Base-by-base conservation (phyloP, 1,140 invertebrate species). In the Drosophila simulans region DNA sequence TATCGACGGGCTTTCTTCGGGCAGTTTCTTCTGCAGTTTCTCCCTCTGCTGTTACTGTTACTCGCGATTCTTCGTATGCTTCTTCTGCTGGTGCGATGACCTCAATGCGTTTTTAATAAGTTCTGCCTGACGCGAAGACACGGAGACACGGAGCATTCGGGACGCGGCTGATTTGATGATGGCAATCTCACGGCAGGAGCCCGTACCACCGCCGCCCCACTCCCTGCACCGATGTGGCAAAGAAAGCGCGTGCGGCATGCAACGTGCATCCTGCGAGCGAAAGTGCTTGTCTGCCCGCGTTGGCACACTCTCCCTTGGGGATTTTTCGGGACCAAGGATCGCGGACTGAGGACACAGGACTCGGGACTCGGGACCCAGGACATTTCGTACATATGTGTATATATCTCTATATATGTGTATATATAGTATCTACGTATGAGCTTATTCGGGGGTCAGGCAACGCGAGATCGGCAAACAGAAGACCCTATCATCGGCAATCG, bases 61-160 rank as follows among this genome's bases (percentile, higher is more conserved):
- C 22, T 59, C 12, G 20, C 40, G 64, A 17, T 42, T 34, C 49
- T 68, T 48, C 35, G 5, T 27, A 27, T 37, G 35, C 31, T 31
- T 34, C 25, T 49, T 46, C 27, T 40, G 51, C 25, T 74, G 37
- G 43, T 53, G 45, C 59, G 40, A 45, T 77, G 81, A 86, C 77
- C 82, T 74, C 59, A 86, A 85, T 85, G 74, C 49, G 82, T 58
- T 84, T 84, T 85, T 86, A 84, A 84, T 80, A 71, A 76, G 75
- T 83, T 83, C 70, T 78, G 54, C 27, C 62, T 69, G 65, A 53
- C 35, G 49, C 64, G 34, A 37, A 52, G 57, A 52, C 60, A 45
- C 22, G 15, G 31, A 15, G 40, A 37, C 31, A 20, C 27, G 20
- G 20, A 22, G 43, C 34, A 64, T 20, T 20, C 27, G 43, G 43